Conservation (phyloP, 2,113 vertebrate species). For the Pseudolaguvia tuberculata region DNA sequence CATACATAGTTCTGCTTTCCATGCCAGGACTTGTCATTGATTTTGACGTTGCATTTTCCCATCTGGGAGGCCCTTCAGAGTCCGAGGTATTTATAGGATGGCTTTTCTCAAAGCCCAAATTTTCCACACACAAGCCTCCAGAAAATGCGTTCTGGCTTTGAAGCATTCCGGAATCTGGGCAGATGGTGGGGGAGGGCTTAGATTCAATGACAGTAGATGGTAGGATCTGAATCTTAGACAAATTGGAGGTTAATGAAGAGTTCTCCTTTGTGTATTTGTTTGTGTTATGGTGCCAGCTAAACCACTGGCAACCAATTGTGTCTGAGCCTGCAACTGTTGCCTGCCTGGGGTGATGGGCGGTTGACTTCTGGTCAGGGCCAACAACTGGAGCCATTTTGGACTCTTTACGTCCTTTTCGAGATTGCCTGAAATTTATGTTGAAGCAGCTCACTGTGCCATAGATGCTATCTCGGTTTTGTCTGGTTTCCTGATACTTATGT, state of each 20-base stretch:
- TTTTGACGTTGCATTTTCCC: constrained; percentile 33
- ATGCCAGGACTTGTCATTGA: constrained; percentile 58
- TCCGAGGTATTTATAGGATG: background rate
- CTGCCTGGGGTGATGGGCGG: constrained; percentile 1
- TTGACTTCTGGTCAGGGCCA: background rate
- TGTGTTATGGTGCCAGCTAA: constrained; percentile 35
- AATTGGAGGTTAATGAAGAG: constrained; percentile 60
- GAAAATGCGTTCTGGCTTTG: background rate
- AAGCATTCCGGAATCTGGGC: constrained; percentile 29
- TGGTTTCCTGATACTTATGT: background rate
- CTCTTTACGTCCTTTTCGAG: constrained; percentile 33
- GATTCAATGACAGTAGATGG: background rate
- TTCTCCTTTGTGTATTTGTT: constrained; percentile 22
- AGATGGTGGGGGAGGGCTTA: background rate
- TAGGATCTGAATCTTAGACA: background rate
- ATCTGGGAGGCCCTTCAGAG: background rate
- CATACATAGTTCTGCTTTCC: constrained; percentile 59
- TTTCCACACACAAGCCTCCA: constrained; percentile 33
- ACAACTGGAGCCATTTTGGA: background rate
- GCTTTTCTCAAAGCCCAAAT: background rate
- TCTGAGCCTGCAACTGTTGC: constrained; percentile 58
- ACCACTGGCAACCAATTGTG: constrained; percentile 65
- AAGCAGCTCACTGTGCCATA: constrained; percentile 31
- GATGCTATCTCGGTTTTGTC: constrained; percentile 29
- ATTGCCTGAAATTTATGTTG: constrained; percentile 38